These are phyloP conservation scores for Pediacus dermestoides DNA, from an alignment of 2,888 invertebrate genomes.

Conservation along the genomic window DNA sequence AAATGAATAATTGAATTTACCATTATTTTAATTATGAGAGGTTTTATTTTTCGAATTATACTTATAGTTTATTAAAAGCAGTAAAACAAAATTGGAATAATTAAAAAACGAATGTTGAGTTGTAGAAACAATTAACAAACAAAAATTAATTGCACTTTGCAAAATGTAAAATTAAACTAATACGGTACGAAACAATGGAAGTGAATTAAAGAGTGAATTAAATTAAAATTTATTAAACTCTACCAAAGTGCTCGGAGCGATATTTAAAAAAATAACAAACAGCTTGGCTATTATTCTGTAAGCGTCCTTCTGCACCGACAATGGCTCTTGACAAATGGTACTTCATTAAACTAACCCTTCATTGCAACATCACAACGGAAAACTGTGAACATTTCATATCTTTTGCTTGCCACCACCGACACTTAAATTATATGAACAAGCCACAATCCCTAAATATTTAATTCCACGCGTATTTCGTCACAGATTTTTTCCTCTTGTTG, in stretches of 20 bases:
- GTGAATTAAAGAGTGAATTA: slow-evolving; percentile 22
- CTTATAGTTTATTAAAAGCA: too few relatives aligned
- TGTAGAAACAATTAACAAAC: too few relatives aligned
- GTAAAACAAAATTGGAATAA: too few relatives aligned
- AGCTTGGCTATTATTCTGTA: slow-evolving; percentile 29
- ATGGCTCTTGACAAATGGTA: slow-evolving; percentile 35
- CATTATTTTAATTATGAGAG: too few relatives aligned
- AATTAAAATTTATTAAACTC: slow-evolving; percentile 23
- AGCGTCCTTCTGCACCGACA: slow-evolving; percentile 26
- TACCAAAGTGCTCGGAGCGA: slow-evolving; percentile 19
- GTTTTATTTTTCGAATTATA: too few relatives aligned
- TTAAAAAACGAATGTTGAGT: too few relatives aligned
- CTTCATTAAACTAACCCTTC: slow-evolving; percentile 35
- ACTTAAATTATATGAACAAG: neutral
- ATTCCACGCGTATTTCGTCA: slow-evolving; percentile 9
- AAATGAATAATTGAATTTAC: too few relatives aligned
- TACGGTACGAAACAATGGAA: slow-evolving; percentile 13
- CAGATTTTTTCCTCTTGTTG: slow-evolving; percentile 5
- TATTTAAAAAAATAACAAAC: slow-evolving; percentile 30
- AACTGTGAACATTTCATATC: neutral
- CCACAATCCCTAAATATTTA: slow-evolving; percentile 14
- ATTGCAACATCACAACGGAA: slow-evolving; percentile 12
- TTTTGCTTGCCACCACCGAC: neutral
- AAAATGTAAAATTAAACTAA: slow-evolving; percentile 18
- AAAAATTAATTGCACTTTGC: too few relatives aligned